Evolutionary conservation across 2,888 invertebrate genomes (phyloP).

Genomic region (Eutolmus rufibarbis): DNA sequence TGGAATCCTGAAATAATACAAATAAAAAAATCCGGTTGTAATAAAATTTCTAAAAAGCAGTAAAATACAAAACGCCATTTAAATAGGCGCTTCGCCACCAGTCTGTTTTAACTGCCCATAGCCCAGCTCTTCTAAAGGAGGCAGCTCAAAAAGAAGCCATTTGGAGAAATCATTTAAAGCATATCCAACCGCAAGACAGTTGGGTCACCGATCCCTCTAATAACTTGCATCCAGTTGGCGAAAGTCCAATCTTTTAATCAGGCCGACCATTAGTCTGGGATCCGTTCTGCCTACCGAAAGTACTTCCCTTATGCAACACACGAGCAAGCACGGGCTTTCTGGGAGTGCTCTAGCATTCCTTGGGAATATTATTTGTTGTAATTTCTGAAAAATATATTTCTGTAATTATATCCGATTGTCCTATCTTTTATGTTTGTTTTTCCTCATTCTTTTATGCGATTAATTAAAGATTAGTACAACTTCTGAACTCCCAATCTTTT

Average conservation of each 20-base stretch:
- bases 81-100: too few relatives aligned
- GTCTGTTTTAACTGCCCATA: background rate
- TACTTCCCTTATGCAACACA: background rate
- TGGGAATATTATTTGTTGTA: background rate
- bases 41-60: background rate
- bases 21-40: too few relatives aligned
- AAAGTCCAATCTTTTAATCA: background rate
- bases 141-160: background rate
- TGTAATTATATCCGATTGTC: background rate
- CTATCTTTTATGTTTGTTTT: background rate
- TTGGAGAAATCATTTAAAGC: background rate
- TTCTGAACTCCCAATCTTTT: too few relatives aligned
- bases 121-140: background rate
- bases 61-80: background rate
- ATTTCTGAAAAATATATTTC: background rate
- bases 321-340: background rate
- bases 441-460: background rate
- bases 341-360: too few relatives aligned
- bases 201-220: background rate
- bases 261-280: background rate
- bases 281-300: background rate
- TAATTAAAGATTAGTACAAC: background rate
- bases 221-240: background rate
- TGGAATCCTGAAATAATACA: too few relatives aligned
- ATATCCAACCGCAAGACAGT: background rate